phyloP scores from a whole-genome alignment of 2,113 vertebrate species.

The Scomber colias region DNA sequence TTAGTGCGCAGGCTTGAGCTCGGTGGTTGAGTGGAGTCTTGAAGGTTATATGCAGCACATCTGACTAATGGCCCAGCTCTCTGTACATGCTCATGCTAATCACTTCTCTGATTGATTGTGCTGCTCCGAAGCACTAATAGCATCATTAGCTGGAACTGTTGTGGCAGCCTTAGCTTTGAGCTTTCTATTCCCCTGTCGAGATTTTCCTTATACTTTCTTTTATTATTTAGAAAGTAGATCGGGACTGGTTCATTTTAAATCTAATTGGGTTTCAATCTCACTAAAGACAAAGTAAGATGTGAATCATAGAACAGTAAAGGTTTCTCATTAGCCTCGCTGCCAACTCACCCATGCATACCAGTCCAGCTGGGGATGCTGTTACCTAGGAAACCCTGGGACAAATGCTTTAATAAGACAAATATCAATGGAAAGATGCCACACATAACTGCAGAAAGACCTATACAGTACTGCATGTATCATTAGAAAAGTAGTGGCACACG shows the following conservation, averaged over 20 bases:
- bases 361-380: slow-evolving; percentile 37
- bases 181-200: slow-evolving; percentile 47
- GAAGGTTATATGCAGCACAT: slow-evolving; percentile 71
- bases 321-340: slow-evolving; percentile 17
- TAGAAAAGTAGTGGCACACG: not conserved
- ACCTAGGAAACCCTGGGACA: slow-evolving; percentile 51
- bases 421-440: not conserved
- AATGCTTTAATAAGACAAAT: not conserved
- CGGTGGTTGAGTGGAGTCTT: slow-evolving; percentile 43
- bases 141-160: slow-evolving; percentile 78
- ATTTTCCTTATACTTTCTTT: slow-evolving; percentile 56
- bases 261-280: slow-evolving; percentile 47
- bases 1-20: slow-evolving; percentile 8
- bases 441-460: not conserved
- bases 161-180: slow-evolving; percentile 64
- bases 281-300: slow-evolving; percentile 1
- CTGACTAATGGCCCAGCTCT: slow-evolving; percentile 76
- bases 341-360: not conserved
- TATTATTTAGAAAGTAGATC: slow-evolving; percentile 48
- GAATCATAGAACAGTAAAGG: not conserved
- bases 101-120: slow-evolving; percentile 79
- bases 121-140: slow-evolving; percentile 75
- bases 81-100: slow-evolving; percentile 78
- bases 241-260: slow-evolving; percentile 54
- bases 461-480: slow-evolving; percentile 1